Conservation (phyloP, 2,113 vertebrate genomes). For the Neomonachus schauinslandi region DNA sequence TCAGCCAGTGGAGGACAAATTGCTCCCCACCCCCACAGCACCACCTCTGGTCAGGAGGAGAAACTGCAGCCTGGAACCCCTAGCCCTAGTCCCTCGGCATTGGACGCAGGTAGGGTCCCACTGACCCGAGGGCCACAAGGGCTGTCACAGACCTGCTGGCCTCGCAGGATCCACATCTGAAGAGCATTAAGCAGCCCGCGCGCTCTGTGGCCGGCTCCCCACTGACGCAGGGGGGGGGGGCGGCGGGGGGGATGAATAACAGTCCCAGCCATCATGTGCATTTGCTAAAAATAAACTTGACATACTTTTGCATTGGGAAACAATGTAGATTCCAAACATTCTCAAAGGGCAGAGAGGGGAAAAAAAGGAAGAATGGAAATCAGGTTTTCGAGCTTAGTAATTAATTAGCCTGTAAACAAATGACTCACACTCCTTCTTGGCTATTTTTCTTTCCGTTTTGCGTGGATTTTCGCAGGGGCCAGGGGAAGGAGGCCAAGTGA, state of each 20-base stretch:
- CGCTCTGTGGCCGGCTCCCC: conserved; percentile 68
- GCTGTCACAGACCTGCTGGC: neutral
- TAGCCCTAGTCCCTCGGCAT: accelerated
- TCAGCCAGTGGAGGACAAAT: neutral
- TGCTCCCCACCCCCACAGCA: neutral
- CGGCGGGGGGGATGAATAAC: conserved; percentile 77
- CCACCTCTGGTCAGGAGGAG: conserved; percentile 58
- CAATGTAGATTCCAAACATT: conserved; percentile 81
- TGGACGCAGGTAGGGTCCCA: neutral
- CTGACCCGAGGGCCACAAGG: neutral
- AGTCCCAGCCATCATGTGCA: conserved; percentile 72
- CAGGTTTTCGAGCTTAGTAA: conserved; percentile 79
- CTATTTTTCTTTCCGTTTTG: conserved; percentile 73
- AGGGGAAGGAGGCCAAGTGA: conserved; percentile 8
- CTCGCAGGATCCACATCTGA: conserved; percentile 72
- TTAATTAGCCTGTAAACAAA: conserved; percentile 79
- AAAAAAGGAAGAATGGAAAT: conserved; percentile 77
- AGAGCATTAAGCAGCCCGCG: conserved; percentile 61
- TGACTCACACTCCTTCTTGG: conserved; percentile 76
- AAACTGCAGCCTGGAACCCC: neutral
- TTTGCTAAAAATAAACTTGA: conserved; percentile 83
- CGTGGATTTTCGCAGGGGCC: conserved; percentile 59
- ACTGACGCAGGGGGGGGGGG: conserved; percentile 62
- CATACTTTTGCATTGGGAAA: conserved; percentile 81
- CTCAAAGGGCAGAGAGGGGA: conserved; percentile 78